Base-by-base conservation (phyloP, 2,113 vertebrate genomes). In the Cyanistes caeruleus region DNA sequence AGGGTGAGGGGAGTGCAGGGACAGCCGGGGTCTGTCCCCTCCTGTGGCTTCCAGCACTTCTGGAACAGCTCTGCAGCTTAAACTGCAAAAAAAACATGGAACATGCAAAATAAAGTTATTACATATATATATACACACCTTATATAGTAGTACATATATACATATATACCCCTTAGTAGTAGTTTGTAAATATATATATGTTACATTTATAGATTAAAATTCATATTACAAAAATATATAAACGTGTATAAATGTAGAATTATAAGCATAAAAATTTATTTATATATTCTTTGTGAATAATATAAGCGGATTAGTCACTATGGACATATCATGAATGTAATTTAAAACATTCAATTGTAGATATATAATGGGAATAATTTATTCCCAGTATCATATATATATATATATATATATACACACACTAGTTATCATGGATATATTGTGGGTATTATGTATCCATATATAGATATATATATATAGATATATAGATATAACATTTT, bases 51-150 rank as follows among this genome's bases (percentile, higher is more conserved):
- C 64, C 53, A 33, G 63, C 23, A 1, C 6, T 1, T 58, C 48
- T 39, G 33, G n/a, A 31, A 20, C 18, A 4, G 2, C 33, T 4
- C 18, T 22, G 43, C 1, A 2, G 13, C 15, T 3, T 4, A 23
- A 51, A 6, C 53, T 27, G 46, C 41, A 18, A 2, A 2, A 15
- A 62, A 12, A 25, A 3, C 4, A 1, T 9, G 22, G 8, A 68
- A 28, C 0, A 0, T 10, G 18, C 3, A 20, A 24, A 46, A 44
- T 15, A 35, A 56, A 19, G 8, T 12, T 30, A 10, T 6, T 28
- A 4, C 2, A 9, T 11, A 22, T 6, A 18, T 13, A 8, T 5
- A 21, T 4, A 17, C 1, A 35, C 2, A 10, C 2, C 39, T 39
- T 39, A 39, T 39, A 39, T 39, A 39, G 11, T 39, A 39, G 39